These are phyloP conservation scores for Botrylloides violaceus DNA, from an alignment of 23 tunicate species.

Conservation along the genomic window DNA sequence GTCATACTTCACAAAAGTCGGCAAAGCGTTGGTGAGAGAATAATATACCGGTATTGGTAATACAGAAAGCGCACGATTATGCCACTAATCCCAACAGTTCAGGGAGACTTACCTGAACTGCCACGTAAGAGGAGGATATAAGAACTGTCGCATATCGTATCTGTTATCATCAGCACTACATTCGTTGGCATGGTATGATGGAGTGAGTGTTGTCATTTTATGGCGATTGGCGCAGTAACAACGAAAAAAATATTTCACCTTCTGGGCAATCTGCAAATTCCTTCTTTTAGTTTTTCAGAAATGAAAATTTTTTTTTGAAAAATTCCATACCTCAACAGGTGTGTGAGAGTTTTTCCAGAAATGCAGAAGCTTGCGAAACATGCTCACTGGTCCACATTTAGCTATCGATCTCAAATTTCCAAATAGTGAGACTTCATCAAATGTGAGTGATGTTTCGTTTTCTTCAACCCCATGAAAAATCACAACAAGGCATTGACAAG, in stretches of 20 bases:
- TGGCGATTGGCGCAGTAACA: constrained; percentile 67
- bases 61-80: no score
- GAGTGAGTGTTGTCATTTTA: constrained; percentile 85
- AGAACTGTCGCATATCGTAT: constrained; percentile 71
- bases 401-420: constrained; percentile 60
- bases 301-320: no score
- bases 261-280: constrained; percentile 63
- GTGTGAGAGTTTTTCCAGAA: constrained; percentile 47
- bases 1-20: no score
- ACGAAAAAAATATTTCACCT: constrained; percentile 72
- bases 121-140: constrained; percentile 68
- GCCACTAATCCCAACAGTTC: no score
- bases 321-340: constrained; percentile 44
- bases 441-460: constrained; percentile 85
- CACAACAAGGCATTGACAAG: no score
- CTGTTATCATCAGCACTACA: constrained; percentile 89
- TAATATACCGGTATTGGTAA: no score
- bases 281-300: no score
- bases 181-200: constrained; percentile 76
- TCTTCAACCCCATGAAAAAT: constrained; percentile 59
- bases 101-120: constrained; percentile 89
- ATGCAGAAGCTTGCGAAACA: constrained; percentile 55
- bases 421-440: constrained; percentile 55
- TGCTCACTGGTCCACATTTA: constrained; percentile 62
- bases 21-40: no score